Base-by-base conservation (phyloP, 2,797 vertebrate genomes). In the Tachyglossus aculeatus region DNA sequence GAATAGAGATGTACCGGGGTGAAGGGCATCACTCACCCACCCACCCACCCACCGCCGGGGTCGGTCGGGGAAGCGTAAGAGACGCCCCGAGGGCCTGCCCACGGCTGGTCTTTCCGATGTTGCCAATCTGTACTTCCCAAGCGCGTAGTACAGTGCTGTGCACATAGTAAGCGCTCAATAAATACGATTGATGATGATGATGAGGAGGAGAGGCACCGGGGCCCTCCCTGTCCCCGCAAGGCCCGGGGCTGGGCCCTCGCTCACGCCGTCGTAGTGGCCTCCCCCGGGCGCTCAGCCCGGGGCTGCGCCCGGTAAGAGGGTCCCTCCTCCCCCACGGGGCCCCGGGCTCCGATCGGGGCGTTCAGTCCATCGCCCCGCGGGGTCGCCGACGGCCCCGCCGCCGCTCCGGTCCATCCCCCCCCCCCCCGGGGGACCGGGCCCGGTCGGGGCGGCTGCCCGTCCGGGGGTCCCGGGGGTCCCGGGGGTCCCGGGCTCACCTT, bases 371-470 rank as follows among this genome's bases (percentile, higher is more conserved):
- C 5, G 2, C 5, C 40, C 47, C 34, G 41, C 56, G 52, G 31
- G 60, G 62, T 50, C 65, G 25, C 67, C 74, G 74, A 82, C 44
- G 76, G 67, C 71, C 68, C 71, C 62, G 63, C 68, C 53, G 62
- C 77, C 33, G 62, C n/a, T 74, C 64, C 67, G n/a, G 71, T 25
- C 41, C 18, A 73, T 15, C 70, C 63, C 66, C 60, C 70, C 77
- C 81, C 47, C 64, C 77, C 74, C 73, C 81, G 78, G 22, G 67
- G 56, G 63, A 68, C 74, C 77, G n/a, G n/a, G n/a, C n/a, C 77
- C 67, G 34, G 68, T 60, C 81, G 80, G 77, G 55, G 67, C 62
- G 74, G 57, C 69, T 56, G 77, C 34, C 63, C 63, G 72, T 34
- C 74, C 69, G 75, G 74, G 72, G 71, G 83, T 71, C 50, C 69